Percentiles rank a stretch among this genome's conserved stretches.
Conservation (phyloP, 2,888 invertebrate species). For the Achlya flavicornis region DNA sequence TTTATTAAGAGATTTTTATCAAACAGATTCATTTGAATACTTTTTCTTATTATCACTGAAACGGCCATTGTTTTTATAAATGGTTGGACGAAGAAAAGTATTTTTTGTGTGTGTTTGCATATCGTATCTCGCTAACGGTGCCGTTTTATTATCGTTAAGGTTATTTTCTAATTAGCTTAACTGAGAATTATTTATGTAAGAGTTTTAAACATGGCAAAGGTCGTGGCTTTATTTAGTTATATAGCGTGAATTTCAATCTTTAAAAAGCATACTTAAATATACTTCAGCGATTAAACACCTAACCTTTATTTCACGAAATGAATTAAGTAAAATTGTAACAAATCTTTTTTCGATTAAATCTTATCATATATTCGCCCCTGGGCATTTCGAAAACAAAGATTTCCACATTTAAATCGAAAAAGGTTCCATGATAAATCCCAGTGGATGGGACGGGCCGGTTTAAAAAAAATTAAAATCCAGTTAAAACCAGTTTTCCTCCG, state of each 20-base stretch:
- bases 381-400: not conserved
- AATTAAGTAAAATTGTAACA: not conserved
- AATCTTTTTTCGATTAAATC: not conserved
- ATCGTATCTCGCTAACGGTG: not conserved
- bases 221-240: too few species aligned
- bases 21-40: constrained; percentile 72
- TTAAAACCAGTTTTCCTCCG: constrained; percentile 51
- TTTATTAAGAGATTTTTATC: constrained; percentile 68
- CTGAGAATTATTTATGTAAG: not conserved
- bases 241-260: not conserved
- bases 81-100: constrained; percentile 23
- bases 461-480: constrained; percentile 44
- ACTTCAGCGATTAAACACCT: not conserved
- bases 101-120: not conserved
- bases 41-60: constrained; percentile 62
- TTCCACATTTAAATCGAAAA: not conserved
- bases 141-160: constrained; percentile 1
- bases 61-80: constrained; percentile 46
- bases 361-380: not conserved
- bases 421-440: constrained; percentile 24
- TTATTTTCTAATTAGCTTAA: not conserved
- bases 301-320: not conserved
- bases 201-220: not conserved
- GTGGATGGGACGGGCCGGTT: constrained; percentile 30
- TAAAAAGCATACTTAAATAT: not conserved